Percentiles rank a stretch among this genome's conserved stretches.
Conservation (phyloP, 2,113 vertebrate genomes). For the Craseonycteris thonglongyai region DNA sequence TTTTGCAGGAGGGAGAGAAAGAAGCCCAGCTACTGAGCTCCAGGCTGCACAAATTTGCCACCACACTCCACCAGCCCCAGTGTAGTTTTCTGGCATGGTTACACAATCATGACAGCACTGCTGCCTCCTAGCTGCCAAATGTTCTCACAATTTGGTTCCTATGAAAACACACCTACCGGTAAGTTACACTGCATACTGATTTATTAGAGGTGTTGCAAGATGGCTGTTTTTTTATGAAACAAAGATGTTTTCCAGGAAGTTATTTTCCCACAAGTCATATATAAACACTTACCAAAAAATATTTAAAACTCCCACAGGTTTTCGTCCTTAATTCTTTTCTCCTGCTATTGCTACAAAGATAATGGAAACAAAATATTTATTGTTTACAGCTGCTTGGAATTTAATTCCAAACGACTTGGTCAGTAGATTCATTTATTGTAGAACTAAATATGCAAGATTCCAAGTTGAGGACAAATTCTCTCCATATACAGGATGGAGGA, state of each 20-base stretch:
- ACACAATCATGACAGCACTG: neutral
- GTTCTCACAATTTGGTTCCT: neutral
- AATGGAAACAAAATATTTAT: constrained; percentile 40
- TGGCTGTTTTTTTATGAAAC: neutral
- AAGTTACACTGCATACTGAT: neutral
- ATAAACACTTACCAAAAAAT: neutral
- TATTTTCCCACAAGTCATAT: constrained; percentile 18
- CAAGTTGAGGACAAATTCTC: neutral
- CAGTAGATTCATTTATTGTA: neutral
- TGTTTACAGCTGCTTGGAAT: constrained; percentile 37
- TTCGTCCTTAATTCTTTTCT: neutral
- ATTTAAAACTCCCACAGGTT: neutral
- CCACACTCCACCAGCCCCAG: neutral
- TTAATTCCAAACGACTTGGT: neutral
- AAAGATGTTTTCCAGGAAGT: constrained; percentile 23
- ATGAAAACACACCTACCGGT: neutral
- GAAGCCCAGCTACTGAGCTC: neutral
- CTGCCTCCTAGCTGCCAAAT: neutral
- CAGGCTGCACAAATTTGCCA: neutral
- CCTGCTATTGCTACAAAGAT: constrained; percentile 22
- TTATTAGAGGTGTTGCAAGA: neutral
- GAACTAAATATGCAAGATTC: neutral
- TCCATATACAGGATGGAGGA: neutral
- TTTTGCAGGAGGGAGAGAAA: neutral
- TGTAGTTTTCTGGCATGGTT: neutral